Conservation (phyloP, 2,113 vertebrate species). For the Chaetodon trifascialis region DNA sequence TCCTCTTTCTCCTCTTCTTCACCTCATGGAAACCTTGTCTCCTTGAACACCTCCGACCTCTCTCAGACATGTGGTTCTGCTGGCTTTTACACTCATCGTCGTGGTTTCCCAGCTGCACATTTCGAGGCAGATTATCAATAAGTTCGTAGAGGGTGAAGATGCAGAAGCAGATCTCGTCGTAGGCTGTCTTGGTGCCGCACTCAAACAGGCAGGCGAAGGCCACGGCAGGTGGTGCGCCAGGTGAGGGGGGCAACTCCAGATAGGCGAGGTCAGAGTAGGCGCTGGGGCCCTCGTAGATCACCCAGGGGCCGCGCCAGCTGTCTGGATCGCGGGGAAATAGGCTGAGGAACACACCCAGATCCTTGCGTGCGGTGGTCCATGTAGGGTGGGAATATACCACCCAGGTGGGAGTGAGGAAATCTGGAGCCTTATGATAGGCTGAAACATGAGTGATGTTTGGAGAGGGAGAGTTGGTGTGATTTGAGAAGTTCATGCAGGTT, state of each 20-base stretch:
- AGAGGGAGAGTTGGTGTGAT: background rate
- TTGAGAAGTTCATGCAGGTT: constrained; percentile 2
- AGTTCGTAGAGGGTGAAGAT: constrained; percentile 91
- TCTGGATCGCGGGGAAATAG: constrained; percentile 89
- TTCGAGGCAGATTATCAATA: constrained; percentile 87
- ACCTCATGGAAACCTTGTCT: background rate
- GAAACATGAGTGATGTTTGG: background rate
- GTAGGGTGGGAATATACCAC: constrained; percentile 93
- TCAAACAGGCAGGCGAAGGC: constrained; percentile 93
- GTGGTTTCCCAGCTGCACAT: background rate
- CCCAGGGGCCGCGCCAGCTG: constrained; percentile 94
- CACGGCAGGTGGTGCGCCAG: constrained; percentile 65
- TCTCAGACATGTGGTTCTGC: background rate
- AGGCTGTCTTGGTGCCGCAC: constrained; percentile 87
- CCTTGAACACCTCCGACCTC: background rate
- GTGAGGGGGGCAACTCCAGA: constrained; percentile 81
- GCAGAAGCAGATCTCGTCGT: constrained; percentile 95
- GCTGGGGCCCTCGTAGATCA: constrained; percentile 93
- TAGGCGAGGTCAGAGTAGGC: constrained; percentile 95
- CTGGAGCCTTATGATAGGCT: background rate
- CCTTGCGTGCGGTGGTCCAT: constrained; percentile 84
- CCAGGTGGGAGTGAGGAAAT: constrained; percentile 89
- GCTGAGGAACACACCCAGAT: constrained; percentile 91
- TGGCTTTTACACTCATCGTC: background rate
- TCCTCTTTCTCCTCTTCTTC: constrained; percentile 60